Evolutionary conservation across 2,113 vertebrate genomes (phyloP), one percentile per base, ranked within the genome.

Genomic region (Atherinomorus stipes): DNA sequence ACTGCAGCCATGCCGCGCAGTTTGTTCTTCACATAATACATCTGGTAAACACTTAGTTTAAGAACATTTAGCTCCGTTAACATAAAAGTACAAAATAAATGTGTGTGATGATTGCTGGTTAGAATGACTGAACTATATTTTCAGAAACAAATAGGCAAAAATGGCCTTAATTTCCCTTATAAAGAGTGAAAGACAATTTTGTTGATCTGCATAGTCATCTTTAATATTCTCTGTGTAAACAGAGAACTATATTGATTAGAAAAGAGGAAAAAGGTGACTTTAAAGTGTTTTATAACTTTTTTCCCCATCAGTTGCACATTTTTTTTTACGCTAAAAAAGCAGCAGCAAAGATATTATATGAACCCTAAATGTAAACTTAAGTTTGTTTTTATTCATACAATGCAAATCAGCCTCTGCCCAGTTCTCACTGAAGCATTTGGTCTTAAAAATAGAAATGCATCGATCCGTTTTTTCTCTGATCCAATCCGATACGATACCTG

Each of bases 291-390:
- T 42, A 13, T 7, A 45, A 47, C 13, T 63, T 62, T 22, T 75
- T 18, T 18, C 18, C 9, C 38, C 52, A 45, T 58, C 51, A 66
- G 21, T 57, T 42, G 78, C 65, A 76, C 23, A 64, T 64, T 81
- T 74, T 74, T 56, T 76, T n/a, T n/a, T n/a, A n/a, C 64, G 61
- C 62, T 80, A 61, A 80, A 69, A n/a, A 62, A 64, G 26, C 15
- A 42, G 34, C 53, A 62, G 16, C 58, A 34, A 28, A 51, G 59
- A 51, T 21, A 54, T 62, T 73, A 80, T 57, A 42, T 78, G 64
- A 84, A 66, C 68, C 80, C 63, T 23, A 31, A 26, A 74, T 70
- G 56, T 47, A 71, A 71, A 60, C n/a, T 71, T 74, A 50, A 61
- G 37, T 59, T 77, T 12, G 51, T 83, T 58, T 78, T 64, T 49